Evolutionary conservation across 2,797 vertebrate species (phyloP).

Genomic region (Gymnopithys bicolor): DNA sequence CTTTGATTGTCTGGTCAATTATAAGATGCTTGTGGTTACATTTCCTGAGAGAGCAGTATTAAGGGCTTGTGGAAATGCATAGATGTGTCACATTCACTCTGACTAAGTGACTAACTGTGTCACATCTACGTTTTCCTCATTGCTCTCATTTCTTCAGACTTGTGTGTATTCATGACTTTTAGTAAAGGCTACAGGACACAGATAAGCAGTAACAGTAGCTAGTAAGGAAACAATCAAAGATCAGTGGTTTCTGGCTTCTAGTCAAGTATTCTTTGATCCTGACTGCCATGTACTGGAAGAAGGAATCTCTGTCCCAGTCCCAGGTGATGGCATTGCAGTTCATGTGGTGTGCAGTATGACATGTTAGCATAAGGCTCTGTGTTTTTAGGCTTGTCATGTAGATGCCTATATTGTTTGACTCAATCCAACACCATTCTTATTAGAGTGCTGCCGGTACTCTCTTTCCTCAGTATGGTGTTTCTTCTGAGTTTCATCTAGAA

Average conservation of each 20-base stretch:
- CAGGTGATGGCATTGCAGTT: neutral
- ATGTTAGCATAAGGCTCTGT: neutral
- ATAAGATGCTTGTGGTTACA: neutral
- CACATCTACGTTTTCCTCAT: neutral
- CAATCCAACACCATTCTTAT: neutral
- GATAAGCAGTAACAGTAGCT: neutral
- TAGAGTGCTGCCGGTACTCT: fast-evolving
- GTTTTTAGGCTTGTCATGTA: neutral
- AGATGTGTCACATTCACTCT: neutral
- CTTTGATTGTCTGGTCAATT: neutral
- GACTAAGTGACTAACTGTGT: neutral
- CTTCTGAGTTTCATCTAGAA: neutral
- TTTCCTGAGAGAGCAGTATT: neutral
- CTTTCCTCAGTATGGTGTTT: neutral
- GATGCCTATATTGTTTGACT: neutral
- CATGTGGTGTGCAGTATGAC: neutral
- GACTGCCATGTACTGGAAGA: neutral
- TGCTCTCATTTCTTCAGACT: neutral
- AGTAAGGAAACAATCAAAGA: neutral
- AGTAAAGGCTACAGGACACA: neutral
- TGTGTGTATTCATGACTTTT: neutral
- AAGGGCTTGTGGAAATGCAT: neutral
- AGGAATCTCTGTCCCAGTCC: neutral
- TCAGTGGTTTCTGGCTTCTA: neutral
- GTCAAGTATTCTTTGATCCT: neutral